Base-by-base conservation (phyloP, 1,140 invertebrate species). In the Wiebesia pumilae region DNA sequence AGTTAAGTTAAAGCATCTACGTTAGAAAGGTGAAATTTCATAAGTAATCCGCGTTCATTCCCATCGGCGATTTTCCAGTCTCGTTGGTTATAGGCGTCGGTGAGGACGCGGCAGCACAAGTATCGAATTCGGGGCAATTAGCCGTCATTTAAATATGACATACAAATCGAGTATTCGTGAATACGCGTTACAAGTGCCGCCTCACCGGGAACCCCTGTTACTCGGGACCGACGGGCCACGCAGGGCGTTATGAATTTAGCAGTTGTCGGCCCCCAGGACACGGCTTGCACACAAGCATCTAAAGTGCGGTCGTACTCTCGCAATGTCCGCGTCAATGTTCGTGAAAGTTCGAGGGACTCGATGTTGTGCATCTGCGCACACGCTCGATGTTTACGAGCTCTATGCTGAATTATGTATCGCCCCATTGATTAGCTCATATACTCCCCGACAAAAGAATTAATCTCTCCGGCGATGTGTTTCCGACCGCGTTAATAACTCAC, bases 221-320 rank as follows among this genome's bases (percentile, higher is more conserved):
- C 65, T 38, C 65, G 40, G 14, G 38, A 6, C 81, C 51, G 51
- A 47, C 21, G 35, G 51, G 24, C 27, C 43, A 16, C 47, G 9
- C 43, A 16, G 16, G 43, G 33, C 58, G 73, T 84, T 84, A 84
- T 84, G 83, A 79, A 84, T 84, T 84, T 84, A 84, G 40, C 33
- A 51, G 73, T 9, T 67, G n/a, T 12, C 58, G 58, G 30, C 3
- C 58, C 79, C 12, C 51, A 43, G 79, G 81, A 83, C 73, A 77
- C 71, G 47, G 47, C n/a, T 35, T 1, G 65, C 40, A 58, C 12
- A 30, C 40, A 12, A 51, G 30, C 78, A 83, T 82, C 65, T 84
- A 84, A 84, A 84, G 83, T 84, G 83, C 62, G 83, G 83, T 84
- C 51, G 75, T 4, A 12, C 4, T 12, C 43, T 4, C 43, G 43